These are phyloP conservation scores for Saccopteryx bilineata DNA, from an alignment of 2,113 vertebrate genomes.

Conservation along the genomic window DNA sequence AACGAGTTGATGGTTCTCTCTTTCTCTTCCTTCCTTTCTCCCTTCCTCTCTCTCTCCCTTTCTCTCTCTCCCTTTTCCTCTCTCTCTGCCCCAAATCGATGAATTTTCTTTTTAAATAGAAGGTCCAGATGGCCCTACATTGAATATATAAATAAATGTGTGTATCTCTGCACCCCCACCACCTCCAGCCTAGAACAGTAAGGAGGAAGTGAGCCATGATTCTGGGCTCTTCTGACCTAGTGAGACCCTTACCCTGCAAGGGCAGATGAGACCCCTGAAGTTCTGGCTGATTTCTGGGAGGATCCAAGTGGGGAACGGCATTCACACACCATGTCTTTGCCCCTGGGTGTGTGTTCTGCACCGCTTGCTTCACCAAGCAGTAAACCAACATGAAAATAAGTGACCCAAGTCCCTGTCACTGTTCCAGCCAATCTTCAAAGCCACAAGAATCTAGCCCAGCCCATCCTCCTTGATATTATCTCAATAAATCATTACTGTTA, in stretches of 20 bases:
- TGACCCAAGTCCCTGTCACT: not conserved
- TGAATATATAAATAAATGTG: not conserved
- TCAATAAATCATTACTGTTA: not conserved
- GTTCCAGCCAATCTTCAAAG: not conserved
- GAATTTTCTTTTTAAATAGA: not conserved
- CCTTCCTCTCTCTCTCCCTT: no score
- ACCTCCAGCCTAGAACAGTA: not conserved
- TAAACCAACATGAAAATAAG: not conserved
- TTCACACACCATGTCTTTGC: rapidly evolving
- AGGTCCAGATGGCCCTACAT: not conserved
- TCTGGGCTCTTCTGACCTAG: not conserved
- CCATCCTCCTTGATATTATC: not conserved
- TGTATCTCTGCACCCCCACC: not conserved
- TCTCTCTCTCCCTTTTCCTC: no score
- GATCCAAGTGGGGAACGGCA: rapidly evolving
- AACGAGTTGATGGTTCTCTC: no score
- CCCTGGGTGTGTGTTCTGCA: no score
- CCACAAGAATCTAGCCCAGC: not conserved
- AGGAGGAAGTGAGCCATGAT: not conserved
- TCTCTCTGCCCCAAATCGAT: no score
- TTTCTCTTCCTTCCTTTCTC: no score
- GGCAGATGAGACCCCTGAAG: not conserved
- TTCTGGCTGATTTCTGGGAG: not conserved
- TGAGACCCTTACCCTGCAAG: not conserved
- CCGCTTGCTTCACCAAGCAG: not conserved